Conservation (phyloP, 2,113 vertebrate species). For the Motacilla alba region DNA sequence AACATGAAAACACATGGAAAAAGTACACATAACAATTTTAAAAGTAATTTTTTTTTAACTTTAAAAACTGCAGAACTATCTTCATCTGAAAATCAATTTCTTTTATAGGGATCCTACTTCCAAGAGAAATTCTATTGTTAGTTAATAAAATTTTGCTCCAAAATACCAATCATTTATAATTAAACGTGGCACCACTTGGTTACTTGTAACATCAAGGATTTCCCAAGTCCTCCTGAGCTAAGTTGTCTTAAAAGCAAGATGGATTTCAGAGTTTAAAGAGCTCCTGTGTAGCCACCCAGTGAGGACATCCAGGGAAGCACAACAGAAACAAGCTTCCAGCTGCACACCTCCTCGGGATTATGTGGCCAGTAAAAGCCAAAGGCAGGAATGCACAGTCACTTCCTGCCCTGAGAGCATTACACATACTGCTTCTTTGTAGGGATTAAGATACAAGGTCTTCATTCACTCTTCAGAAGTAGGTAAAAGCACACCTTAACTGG, state of each 20-base stretch:
- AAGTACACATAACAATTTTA: background rate
- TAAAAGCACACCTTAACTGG: background rate
- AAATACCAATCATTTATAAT: background rate
- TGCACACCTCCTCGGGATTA: background rate
- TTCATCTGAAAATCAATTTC: background rate
- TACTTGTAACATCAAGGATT: background rate
- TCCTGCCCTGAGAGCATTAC: background rate
- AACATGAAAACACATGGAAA: background rate
- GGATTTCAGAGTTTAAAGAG: background rate
- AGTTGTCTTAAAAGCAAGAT: background rate
- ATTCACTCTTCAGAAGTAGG: background rate
- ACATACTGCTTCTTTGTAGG: background rate
- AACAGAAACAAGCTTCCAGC: background rate
- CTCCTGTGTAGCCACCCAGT: background rate
- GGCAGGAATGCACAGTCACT: background rate
- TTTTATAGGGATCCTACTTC: background rate
- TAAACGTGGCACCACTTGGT: background rate
- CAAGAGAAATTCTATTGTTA: background rate
- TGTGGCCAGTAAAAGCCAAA: background rate
- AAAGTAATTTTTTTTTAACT: background rate
- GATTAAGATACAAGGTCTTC: background rate
- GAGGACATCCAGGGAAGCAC: background rate
- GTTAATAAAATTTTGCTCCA: background rate
- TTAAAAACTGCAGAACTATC: background rate
- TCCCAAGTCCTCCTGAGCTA: background rate